These are phyloP conservation scores for Nemotelus nigrinus DNA, from an alignment of 2,888 invertebrate species.

Conservation along the genomic window DNA sequence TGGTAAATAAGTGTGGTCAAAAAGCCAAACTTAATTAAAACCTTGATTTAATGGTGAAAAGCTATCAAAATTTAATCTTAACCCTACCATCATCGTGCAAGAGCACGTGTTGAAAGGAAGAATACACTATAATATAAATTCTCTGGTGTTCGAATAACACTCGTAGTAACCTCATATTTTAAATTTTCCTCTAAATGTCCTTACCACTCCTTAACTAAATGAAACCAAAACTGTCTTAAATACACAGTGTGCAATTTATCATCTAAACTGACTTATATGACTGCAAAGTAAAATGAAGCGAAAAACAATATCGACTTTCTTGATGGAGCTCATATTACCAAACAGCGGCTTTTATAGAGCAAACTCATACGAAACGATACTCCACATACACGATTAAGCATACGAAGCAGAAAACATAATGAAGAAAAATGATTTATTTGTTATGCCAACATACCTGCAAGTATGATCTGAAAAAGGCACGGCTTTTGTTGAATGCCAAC, in stretches of 20 bases:
- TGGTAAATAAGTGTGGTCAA: too few relatives aligned
- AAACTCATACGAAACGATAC: not conserved
- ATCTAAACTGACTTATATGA: conserved; percentile 32
- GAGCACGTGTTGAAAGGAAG: too few relatives aligned
- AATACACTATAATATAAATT: too few relatives aligned
- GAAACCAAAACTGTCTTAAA: conserved; percentile 25
- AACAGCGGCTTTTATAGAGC: not conserved
- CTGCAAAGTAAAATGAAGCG: conserved; percentile 13
- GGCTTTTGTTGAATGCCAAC: conserved; percentile 80
- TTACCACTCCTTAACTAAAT: not conserved
- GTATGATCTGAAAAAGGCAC: conserved; percentile 83
- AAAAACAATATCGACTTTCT: conserved; percentile 27
- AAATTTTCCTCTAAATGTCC: too few relatives aligned
- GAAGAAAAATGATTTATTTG: conserved; percentile 43
- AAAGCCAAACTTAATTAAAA: too few relatives aligned
- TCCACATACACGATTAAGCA: not conserved
- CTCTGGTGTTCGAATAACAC: too few relatives aligned
- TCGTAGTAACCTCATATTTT: too few relatives aligned
- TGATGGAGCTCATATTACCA: not conserved
- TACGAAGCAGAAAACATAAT: conserved; percentile 36
- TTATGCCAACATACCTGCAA: conserved; percentile 71
- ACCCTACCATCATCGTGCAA: too few relatives aligned
- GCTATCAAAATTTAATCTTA: too few relatives aligned
- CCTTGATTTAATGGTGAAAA: too few relatives aligned
- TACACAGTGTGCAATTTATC: conserved; percentile 21